Evolutionary conservation across 2,113 vertebrate species (phyloP).

Genomic region (Phasianus colchicus): DNA sequence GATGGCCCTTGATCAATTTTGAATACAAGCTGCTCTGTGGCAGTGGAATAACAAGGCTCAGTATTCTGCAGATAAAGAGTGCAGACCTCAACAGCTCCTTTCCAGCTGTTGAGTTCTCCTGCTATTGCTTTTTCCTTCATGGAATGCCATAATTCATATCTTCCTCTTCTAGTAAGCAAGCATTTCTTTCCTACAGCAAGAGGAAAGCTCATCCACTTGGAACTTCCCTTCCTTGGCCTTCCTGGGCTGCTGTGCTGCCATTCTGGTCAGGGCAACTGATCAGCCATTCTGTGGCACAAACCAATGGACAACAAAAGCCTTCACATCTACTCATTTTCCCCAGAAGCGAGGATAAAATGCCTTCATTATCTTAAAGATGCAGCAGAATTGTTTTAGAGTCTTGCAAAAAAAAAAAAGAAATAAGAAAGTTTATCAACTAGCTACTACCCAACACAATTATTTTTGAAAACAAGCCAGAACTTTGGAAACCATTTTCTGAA

Average conservation of each 20-base stretch:
- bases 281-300: not conserved
- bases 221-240: not conserved
- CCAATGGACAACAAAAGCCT: not conserved
- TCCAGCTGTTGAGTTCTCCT: not conserved
- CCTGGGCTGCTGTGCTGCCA: not conserved
- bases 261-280: not conserved
- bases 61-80: fast-evolving
- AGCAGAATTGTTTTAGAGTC: not conserved
- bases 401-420: not conserved
- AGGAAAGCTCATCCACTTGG: not conserved
- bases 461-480: conserved; percentile 30
- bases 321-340: not conserved
- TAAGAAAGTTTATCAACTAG: not conserved
- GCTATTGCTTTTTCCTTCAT: not conserved
- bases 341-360: not conserved
- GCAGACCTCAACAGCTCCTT: not conserved
- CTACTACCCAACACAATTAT: not conserved
- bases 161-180: not conserved
- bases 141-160: not conserved
- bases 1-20: too few species aligned
- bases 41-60: fast-evolving
- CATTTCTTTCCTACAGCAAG: not conserved
- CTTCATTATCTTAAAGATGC: not conserved
- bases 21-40: fast-evolving
- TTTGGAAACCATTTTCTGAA: conserved; percentile 15